Evolutionary conservation across 2,113 vertebrate genomes (phyloP).

Genomic region (Lynx canadensis): DNA sequence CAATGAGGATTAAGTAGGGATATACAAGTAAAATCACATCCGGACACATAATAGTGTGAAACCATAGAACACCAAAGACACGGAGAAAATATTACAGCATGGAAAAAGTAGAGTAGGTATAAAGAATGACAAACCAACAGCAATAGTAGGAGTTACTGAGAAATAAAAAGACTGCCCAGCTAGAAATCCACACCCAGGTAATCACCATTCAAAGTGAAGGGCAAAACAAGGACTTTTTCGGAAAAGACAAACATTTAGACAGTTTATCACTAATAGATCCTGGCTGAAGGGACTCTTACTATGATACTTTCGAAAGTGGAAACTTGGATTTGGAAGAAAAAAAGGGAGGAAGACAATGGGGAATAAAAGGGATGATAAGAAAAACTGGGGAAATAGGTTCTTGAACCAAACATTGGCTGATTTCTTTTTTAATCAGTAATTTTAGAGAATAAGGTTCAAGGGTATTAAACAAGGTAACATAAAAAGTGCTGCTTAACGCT

Average conservation of each 20-base stretch:
- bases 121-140: background rate
- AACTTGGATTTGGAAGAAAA: background rate
- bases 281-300: background rate
- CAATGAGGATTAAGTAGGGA: background rate
- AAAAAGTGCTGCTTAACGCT: background rate
- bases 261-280: background rate
- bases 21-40: background rate
- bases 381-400: background rate
- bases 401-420: background rate
- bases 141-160: background rate
- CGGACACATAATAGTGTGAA: background rate
- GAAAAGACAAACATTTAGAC: background rate
- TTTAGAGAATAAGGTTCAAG: background rate
- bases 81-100: background rate
- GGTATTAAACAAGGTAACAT: background rate
- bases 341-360: background rate
- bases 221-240: constrained; percentile 9
- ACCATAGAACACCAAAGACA: background rate
- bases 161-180: background rate
- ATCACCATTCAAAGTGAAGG: background rate
- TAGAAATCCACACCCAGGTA: background rate
- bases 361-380: background rate
- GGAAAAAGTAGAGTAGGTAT: background rate
- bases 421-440: background rate
- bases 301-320: background rate